Percentiles rank a stretch among this genome's conserved stretches.
These are phyloP conservation scores for Pheosia tremula DNA, from an alignment of 2,888 invertebrate species.

Conservation along the genomic window DNA sequence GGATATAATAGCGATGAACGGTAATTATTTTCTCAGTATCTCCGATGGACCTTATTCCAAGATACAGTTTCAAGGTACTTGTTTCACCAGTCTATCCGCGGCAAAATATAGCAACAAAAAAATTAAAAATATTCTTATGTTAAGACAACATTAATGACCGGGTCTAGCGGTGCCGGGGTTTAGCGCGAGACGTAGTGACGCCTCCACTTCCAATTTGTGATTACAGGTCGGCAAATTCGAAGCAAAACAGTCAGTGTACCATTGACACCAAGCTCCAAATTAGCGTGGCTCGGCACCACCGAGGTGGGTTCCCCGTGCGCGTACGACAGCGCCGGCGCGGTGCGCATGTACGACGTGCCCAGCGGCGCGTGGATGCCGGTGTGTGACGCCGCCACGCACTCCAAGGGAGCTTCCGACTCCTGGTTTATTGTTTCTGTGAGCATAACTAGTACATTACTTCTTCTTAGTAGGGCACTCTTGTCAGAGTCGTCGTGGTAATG, in stretches of 20 bases:
- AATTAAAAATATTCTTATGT: no score
- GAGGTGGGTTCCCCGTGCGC: constrained; percentile 92
- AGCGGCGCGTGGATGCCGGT: constrained; percentile 92
- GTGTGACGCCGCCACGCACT: constrained; percentile 88
- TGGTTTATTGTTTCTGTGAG: constrained; percentile 85
- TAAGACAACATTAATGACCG: no score
- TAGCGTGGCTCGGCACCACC: constrained; percentile 92
- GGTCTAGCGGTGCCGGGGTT: no score
- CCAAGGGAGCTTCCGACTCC: constrained; percentile 70
- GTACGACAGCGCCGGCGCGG: constrained; percentile 90
- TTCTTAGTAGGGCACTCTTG: no score
- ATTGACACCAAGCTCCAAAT: constrained; percentile 86
- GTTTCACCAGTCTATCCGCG: no score
- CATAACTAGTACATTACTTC: constrained; percentile 28
- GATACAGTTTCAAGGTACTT: no score
- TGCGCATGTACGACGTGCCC: constrained; percentile 88
- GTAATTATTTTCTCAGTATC: constrained; percentile 40
- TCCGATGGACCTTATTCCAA: neutral
- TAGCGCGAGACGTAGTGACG: no score
- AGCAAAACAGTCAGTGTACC: constrained; percentile 85
- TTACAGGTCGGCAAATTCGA: constrained; percentile 70
- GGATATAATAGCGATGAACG: constrained; percentile 76
- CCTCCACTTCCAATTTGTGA: neutral
- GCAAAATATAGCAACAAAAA: no score
- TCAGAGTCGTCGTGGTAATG: no score